Evolutionary conservation across 2,888 invertebrate genomes (phyloP).

Genomic region (Ligdia adustata): DNA sequence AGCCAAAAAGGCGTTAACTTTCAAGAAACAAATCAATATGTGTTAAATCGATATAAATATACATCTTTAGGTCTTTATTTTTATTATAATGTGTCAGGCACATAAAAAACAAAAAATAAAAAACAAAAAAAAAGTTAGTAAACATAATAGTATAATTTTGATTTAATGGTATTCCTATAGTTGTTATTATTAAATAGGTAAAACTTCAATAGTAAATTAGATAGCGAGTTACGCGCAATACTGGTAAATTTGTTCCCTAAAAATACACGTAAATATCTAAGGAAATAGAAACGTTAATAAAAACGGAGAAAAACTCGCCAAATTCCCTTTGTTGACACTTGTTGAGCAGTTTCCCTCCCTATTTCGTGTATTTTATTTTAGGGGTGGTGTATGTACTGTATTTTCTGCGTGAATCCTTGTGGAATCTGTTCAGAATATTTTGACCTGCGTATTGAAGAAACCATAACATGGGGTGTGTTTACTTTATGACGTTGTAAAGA

Average conservation of each 20-base stretch:
- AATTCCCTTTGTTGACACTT: constrained; percentile 58
- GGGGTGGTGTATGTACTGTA: constrained; percentile 18
- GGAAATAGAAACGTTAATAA: constrained; percentile 53
- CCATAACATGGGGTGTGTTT: neutral
- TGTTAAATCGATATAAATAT: too few species aligned
- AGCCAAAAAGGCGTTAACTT: too few species aligned
- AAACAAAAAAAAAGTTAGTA: too few species aligned
- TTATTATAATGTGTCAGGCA: too few species aligned
- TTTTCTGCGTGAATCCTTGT: constrained; percentile 15
- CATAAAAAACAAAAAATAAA: too few species aligned
- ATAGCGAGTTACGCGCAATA: constrained; percentile 21
- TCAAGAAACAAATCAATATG: too few species aligned
- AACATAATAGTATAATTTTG: too few species aligned
- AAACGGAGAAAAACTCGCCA: constrained; percentile 45
- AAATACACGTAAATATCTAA: constrained; percentile 37
- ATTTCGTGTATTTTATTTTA: constrained; percentile 39
- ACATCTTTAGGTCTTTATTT: too few species aligned
- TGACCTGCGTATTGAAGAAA: constrained; percentile 1
- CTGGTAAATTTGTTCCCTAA: constrained; percentile 31
- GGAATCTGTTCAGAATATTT: constrained; percentile 18
- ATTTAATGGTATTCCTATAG: too few species aligned
- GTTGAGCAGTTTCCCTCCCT: constrained; percentile 54
- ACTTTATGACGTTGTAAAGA: too few species aligned
- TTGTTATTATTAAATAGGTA: too few species aligned
- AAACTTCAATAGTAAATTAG: too few species aligned